Evolutionary conservation across 2,888 invertebrate genomes (phyloP).

Genomic region (Apantesis nais): DNA sequence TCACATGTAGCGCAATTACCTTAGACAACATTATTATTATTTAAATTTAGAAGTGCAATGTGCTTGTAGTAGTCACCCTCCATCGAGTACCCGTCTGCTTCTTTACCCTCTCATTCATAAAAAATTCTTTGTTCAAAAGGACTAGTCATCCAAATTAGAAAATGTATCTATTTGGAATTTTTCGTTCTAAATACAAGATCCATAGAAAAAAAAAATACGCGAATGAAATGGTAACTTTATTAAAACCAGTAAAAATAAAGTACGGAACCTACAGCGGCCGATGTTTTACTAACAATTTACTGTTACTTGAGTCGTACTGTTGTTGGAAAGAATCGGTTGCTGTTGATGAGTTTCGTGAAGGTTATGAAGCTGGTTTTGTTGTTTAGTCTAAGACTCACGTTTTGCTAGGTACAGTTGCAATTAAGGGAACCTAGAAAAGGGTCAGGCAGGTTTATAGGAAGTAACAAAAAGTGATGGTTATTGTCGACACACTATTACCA

Average conservation of each 20-base stretch:
- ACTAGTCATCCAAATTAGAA: too few relatives aligned
- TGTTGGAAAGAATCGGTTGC: slow-evolving; percentile 9
- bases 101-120: too few relatives aligned
- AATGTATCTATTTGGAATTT: not conserved
- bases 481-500: not conserved
- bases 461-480: slow-evolving; percentile 4
- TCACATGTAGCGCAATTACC: too few relatives aligned
- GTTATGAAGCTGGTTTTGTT: slow-evolving; percentile 4
- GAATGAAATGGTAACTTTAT: not conserved
- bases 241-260: not conserved
- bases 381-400: slow-evolving; percentile 2
- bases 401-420: not conserved
- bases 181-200: not conserved
- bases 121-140: not conserved
- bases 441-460: not conserved
- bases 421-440: slow-evolving; percentile 3
- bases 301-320: slow-evolving; percentile 26
- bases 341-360: slow-evolving; percentile 8
- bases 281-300: slow-evolving; percentile 28
- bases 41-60: too few relatives aligned
- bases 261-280: slow-evolving; percentile 15
- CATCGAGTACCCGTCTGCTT: too few relatives aligned
- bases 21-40: too few relatives aligned
- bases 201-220: not conserved
- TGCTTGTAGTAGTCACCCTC: too few relatives aligned